Conservation (phyloP, 2,888 invertebrate species). For the Scaptomyza cyrtandrae region DNA sequence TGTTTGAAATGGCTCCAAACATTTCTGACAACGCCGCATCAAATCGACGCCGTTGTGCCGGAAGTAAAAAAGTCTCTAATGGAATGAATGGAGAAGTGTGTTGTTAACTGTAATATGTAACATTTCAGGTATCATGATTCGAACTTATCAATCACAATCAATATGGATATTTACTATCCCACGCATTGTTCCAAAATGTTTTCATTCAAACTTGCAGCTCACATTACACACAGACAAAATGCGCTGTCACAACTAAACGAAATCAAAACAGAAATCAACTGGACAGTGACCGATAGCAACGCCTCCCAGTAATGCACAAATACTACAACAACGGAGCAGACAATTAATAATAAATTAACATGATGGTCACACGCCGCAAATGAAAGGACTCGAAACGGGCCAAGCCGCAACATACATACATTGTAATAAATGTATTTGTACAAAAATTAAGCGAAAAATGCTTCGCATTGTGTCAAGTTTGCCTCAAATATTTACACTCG, state of each 20-base stretch:
- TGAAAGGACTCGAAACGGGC: slow-evolving; percentile 40
- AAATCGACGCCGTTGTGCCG: slow-evolving; percentile 28
- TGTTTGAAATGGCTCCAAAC: slow-evolving; percentile 53
- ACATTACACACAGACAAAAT: slow-evolving; percentile 36
- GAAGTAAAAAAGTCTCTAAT: slow-evolving; percentile 7
- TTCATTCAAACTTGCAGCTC: slow-evolving; percentile 10
- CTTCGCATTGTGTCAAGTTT: slow-evolving; percentile 66
- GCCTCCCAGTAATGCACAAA: slow-evolving; percentile 32
- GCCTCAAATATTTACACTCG: slow-evolving; percentile 74
- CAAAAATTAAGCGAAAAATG: slow-evolving; percentile 81
- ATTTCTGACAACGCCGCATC: slow-evolving; percentile 40
- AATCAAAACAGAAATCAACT: slow-evolving; percentile 75
- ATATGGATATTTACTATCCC: slow-evolving; percentile 42
- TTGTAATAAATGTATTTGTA: slow-evolving; percentile 70
- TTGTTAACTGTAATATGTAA: background rate
- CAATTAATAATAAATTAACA: slow-evolving; percentile 84
- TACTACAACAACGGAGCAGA: slow-evolving; percentile 25
- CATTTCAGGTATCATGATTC: slow-evolving; percentile 22
- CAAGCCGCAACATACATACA: slow-evolving; percentile 45
- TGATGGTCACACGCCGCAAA: slow-evolving; percentile 74
- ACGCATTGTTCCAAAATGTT: slow-evolving; percentile 26
- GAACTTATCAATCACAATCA: slow-evolving; percentile 30
- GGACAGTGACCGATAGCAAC: slow-evolving; percentile 42
- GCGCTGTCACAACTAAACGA: slow-evolving; percentile 27
- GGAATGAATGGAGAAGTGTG: slow-evolving; percentile 1